These are phyloP conservation scores for Bubo bubo DNA, from an alignment of 2,113 vertebrate genomes.

Conservation along the genomic window DNA sequence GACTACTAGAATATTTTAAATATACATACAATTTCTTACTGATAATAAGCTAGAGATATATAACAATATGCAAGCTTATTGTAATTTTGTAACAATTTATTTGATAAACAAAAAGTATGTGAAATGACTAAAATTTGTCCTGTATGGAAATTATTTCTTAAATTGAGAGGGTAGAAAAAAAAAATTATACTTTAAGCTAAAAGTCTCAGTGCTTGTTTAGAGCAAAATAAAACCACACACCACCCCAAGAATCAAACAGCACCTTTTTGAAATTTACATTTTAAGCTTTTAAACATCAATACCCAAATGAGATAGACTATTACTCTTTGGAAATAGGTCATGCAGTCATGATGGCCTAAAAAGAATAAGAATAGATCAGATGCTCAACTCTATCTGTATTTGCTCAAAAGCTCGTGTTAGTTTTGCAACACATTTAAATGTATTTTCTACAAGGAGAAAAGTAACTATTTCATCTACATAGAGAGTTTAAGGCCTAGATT, in stretches of 20 bases:
- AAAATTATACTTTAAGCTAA: background rate
- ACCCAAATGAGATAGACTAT: background rate
- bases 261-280: background rate
- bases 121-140: background rate
- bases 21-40: background rate
- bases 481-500: background rate
- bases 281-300: background rate
- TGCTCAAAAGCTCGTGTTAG: background rate
- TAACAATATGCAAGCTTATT: background rate
- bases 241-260: background rate
- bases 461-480: background rate
- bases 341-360: background rate
- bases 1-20: background rate
- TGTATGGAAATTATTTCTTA: background rate
- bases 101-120: background rate
- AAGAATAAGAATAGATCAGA: conserved; percentile 13
- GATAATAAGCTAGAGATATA: background rate
- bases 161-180: rapidly evolving
- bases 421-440: background rate
- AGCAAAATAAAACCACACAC: background rate
- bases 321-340: background rate
- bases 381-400: background rate
- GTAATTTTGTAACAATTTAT: background rate
- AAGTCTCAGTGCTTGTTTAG: rapidly evolving
- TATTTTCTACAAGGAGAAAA: background rate